phyloP scores from a whole-genome alignment of 2,113 vertebrate genomes.

The Blennius ocellaris region DNA sequence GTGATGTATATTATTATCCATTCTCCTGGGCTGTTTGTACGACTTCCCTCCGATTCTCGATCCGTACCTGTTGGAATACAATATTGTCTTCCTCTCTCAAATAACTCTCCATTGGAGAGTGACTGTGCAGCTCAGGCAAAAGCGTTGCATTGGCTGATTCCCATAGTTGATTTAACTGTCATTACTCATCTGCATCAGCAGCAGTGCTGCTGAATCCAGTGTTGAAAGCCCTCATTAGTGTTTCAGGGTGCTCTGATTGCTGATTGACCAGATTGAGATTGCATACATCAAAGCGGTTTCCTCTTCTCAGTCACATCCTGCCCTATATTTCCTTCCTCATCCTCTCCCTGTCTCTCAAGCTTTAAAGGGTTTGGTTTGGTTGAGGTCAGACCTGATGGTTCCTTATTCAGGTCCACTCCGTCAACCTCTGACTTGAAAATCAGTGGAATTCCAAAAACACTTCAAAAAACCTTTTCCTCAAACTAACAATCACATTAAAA shows the following conservation, averaged over 20 bases:
- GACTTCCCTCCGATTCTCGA: constrained; percentile 17
- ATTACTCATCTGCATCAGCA: constrained; percentile 66
- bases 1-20: constrained; percentile 34
- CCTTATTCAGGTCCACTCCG: constrained; percentile 21
- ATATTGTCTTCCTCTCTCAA: constrained; percentile 31
- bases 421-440: constrained; percentile 9
- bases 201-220: constrained; percentile 49
- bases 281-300: constrained; percentile 66
- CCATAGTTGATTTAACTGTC: constrained; percentile 60
- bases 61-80: no score
- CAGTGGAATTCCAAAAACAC: constrained; percentile 1
- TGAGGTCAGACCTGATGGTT: constrained; percentile 35
- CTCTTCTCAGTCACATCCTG: constrained; percentile 54
- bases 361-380: constrained; percentile 45
- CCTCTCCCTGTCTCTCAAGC: constrained; percentile 29
- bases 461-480: constrained; percentile 9
- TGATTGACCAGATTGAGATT: constrained; percentile 73
- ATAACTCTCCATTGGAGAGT: constrained; percentile 43
- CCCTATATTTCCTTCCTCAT: constrained; percentile 42
- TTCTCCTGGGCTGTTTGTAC: constrained; percentile 22
- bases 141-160: constrained; percentile 28
- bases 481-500: constrained; percentile 4
- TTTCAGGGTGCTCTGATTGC: constrained; percentile 69
- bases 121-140: constrained; percentile 13
- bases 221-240: constrained; percentile 69